Percentiles rank a stretch among this genome's conserved stretches.
These are phyloP conservation scores for Eospalax fontanierii DNA, from an alignment of 2,797 vertebrate species.

Conservation along the genomic window DNA sequence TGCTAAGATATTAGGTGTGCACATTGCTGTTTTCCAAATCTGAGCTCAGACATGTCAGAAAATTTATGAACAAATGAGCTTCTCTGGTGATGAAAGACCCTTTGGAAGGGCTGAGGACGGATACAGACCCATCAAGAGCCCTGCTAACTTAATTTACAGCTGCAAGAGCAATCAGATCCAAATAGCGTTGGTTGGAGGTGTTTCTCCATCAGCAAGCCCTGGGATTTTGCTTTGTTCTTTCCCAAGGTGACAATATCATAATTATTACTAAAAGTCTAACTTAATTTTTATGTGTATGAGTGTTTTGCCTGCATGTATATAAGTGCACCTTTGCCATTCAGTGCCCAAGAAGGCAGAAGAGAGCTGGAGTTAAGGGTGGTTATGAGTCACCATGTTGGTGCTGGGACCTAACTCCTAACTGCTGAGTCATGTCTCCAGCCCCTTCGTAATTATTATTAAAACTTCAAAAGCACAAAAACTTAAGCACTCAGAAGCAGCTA, in stretches of 20 bases:
- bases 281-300: too few relatives aligned
- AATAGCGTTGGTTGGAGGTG: background rate
- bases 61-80: slow-evolving; percentile 15
- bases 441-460: background rate
- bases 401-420: too few relatives aligned
- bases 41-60: background rate
- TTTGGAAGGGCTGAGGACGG: background rate
- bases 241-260: background rate
- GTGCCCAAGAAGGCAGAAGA: too few relatives aligned
- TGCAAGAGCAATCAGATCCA: background rate
- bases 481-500: background rate
- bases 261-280: background rate
- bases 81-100: background rate
- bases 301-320: too few relatives aligned
- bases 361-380: too few relatives aligned
- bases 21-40: slow-evolving; percentile 17
- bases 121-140: background rate
- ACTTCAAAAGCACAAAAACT: slow-evolving; percentile 7
- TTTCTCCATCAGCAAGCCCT: background rate
- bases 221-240: slow-evolving; percentile 55
- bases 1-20: background rate
- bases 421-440: too few relatives aligned
- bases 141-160: background rate
- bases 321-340: too few relatives aligned
- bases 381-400: too few relatives aligned